Evolutionary conservation across 2,113 vertebrate species (phyloP).

Genomic region (Xiphophorus couchianus): DNA sequence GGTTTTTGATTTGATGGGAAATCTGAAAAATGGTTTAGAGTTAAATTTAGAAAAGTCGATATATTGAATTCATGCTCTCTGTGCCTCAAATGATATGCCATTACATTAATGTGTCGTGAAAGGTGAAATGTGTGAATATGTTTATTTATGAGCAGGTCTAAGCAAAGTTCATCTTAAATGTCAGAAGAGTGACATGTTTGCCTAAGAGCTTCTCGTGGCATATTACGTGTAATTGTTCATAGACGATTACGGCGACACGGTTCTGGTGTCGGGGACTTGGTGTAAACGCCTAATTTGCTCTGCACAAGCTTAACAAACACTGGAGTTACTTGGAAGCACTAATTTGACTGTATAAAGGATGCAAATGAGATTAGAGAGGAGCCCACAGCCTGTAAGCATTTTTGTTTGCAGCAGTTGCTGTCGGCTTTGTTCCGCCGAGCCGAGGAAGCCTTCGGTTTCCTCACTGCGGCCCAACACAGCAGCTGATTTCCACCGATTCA

Average conservation of each 20-base stretch:
- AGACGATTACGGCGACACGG: slow-evolving; percentile 46
- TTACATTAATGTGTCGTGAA: slow-evolving; percentile 24
- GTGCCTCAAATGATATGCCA: slow-evolving; percentile 3
- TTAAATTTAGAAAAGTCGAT: slow-evolving; percentile 43
- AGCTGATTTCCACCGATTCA: slow-evolving; percentile 16
- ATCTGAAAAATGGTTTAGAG: slow-evolving; percentile 46
- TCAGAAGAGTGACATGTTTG: slow-evolving; percentile 53
- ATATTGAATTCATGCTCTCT: slow-evolving; percentile 18
- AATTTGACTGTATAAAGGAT: slow-evolving; percentile 54
- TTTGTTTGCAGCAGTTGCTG: slow-evolving; percentile 39
- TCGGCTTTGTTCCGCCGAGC: slow-evolving; percentile 15
- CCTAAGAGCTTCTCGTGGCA: slow-evolving; percentile 53
- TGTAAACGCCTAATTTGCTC: slow-evolving; percentile 43
- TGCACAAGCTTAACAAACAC: slow-evolving; percentile 32
- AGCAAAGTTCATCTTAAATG: slow-evolving; percentile 48
- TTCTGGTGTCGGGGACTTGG: slow-evolving; percentile 16
- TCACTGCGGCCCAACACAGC: slow-evolving; percentile 1
- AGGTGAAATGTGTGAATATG: slow-evolving; percentile 30
- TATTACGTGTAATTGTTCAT: slow-evolving; percentile 49
- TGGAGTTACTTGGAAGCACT: slow-evolving; percentile 33
- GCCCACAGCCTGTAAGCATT: slow-evolving; percentile 27
- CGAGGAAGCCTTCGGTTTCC: not conserved
- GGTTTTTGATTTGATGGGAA: slow-evolving; percentile 38
- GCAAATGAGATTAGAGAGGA: slow-evolving; percentile 48
- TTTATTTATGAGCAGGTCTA: slow-evolving; percentile 38